A percentile compares a stretch with the other conserved stretches of the same genome.
phyloP scores from a whole-genome alignment of 2,113 vertebrate species.

The Megatriorchis doriae region DNA sequence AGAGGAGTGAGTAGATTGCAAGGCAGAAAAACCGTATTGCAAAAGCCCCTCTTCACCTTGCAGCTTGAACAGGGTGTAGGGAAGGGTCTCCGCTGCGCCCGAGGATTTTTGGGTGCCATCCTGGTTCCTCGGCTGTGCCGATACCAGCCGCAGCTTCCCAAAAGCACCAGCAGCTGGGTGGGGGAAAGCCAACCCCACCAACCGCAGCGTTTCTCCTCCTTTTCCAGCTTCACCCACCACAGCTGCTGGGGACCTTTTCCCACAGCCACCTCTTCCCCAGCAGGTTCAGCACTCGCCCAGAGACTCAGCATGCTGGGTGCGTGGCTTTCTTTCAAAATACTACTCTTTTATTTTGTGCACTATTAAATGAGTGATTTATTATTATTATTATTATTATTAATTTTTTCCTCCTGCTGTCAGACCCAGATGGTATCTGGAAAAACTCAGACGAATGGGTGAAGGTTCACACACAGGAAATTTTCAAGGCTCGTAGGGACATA shows the following conservation, averaged over 20 bases:
- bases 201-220: neutral
- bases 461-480: neutral
- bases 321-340: neutral
- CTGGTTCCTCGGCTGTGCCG: accelerated
- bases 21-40: neutral
- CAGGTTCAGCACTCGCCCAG: neutral
- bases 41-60: neutral
- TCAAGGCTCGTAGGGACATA: neutral
- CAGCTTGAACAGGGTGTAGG: neutral
- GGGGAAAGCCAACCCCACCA: neutral
- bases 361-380: neutral
- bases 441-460: neutral
- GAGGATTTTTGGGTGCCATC: neutral
- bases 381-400: too few relatives aligned
- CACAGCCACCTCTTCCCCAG: neutral
- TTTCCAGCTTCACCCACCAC: neutral
- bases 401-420: neutral
- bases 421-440: neutral
- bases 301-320: neutral
- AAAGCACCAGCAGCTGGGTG: neutral
- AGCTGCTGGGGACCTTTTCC: neutral
- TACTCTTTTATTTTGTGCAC: neutral
- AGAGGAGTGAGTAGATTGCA: too few relatives aligned
- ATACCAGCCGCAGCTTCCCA: neutral
- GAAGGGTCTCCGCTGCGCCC: neutral